Evolutionary conservation across 2,888 invertebrate species (phyloP).

Genomic region (Onthophagus sagittarius): DNA sequence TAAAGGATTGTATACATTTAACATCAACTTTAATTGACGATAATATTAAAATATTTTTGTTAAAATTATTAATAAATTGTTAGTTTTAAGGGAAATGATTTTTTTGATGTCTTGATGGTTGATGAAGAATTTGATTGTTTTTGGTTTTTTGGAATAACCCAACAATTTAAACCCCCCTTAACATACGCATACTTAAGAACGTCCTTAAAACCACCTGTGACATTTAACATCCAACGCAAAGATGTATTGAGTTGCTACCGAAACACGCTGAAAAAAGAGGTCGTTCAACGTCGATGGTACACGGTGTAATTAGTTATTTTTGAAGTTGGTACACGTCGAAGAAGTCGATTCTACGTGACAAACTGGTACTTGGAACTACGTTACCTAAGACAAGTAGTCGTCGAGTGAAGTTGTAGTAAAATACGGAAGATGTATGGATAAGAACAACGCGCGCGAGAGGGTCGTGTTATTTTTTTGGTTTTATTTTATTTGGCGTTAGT

Average conservation of each 20-base stretch:
- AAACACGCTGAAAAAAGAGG: not conserved
- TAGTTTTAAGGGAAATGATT: not conserved
- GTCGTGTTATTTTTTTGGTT: not conserved
- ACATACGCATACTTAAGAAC: not conserved
- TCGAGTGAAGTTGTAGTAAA: not conserved
- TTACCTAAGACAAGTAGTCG: too few species aligned
- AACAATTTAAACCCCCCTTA: not conserved
- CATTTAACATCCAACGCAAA: not conserved
- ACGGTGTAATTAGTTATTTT: too few species aligned
- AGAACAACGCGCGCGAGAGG: not conserved
- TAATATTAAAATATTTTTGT: too few species aligned
- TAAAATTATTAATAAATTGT: not conserved
- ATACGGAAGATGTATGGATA: not conserved
- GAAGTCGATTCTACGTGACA: not conserved
- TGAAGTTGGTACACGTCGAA: not conserved
- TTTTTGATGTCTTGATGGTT: not conserved
- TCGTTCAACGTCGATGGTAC: not conserved
- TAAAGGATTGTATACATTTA: not conserved
- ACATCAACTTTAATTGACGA: too few species aligned
- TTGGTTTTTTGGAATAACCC: too few species aligned
- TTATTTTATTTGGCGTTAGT: not conserved
- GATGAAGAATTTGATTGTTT: not conserved
- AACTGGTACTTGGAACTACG: not conserved
- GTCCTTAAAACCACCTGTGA: not conserved
- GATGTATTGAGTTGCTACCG: not conserved